A percentile compares a stretch with the other conserved stretches of the same genome.
Conservation (phyloP, 64 coral and sea anemone species). For the Stylophora pistillata region DNA sequence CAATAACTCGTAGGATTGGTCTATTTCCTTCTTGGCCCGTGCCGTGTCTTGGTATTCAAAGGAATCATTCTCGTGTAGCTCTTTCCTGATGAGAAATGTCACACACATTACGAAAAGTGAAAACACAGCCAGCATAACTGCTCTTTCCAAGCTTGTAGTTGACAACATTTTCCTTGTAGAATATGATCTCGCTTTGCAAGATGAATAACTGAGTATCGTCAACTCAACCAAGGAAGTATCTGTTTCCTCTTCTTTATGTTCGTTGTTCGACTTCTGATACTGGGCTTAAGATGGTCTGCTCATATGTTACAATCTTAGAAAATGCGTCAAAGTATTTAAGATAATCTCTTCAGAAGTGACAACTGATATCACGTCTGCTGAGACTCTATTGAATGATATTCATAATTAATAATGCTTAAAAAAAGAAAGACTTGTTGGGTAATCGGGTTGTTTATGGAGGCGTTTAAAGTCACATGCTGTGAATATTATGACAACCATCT, state of each 20-base stretch:
- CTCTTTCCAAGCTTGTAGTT: slow-evolving; percentile 6
- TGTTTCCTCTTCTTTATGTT: too few species aligned
- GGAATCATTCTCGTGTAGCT: neutral
- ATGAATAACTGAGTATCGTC: neutral
- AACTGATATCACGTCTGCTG: neutral
- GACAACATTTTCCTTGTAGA: neutral
- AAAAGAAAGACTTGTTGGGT: neutral
- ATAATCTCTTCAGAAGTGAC: neutral
- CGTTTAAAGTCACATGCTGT: neutral
- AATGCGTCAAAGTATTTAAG: neutral
- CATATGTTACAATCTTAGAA: neutral
- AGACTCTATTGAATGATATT: neutral
- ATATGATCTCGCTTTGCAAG: neutral
- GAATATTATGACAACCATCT: neutral
- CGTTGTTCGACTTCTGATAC: neutral
- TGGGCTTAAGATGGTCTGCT: neutral
- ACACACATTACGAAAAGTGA: slow-evolving; percentile 10
- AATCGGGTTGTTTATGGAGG: neutral
- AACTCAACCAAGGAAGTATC: neutral
- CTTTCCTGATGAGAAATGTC: slow-evolving; percentile 23
- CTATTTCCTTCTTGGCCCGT: slow-evolving; percentile 50
- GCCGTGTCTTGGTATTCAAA: slow-evolving; percentile 45
- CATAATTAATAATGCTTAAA: slow-evolving; percentile 7
- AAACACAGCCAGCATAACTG: neutral
- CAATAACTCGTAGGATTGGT: slow-evolving; percentile 50